A percentile compares a stretch with the other conserved stretches of the same genome.
phyloP scores from a whole-genome alignment of 2,113 vertebrate genomes.

The Atrichornis clamosus region DNA sequence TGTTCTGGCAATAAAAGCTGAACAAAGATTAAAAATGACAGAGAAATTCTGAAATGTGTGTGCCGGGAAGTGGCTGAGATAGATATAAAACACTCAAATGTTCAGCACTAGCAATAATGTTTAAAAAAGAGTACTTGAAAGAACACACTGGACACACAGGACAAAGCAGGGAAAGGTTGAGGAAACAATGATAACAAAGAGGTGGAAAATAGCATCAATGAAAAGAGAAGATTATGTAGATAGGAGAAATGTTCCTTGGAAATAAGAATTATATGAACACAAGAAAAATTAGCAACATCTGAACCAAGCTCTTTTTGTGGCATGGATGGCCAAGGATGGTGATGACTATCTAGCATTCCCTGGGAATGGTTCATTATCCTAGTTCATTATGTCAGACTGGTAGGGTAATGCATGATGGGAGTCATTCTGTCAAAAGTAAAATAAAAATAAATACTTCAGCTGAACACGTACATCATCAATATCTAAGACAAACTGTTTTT shows the following conservation, averaged over 20 bases:
- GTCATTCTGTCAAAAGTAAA: not conserved
- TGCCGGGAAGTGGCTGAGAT: not conserved
- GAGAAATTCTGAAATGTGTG: not conserved
- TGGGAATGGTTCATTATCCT: not conserved
- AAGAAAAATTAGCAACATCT: conserved; percentile 1
- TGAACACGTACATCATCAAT: fast-evolving
- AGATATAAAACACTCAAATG: not conserved
- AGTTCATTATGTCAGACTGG: not conserved
- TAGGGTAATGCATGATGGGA: not conserved
- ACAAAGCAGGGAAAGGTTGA: not conserved
- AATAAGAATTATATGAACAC: not conserved
- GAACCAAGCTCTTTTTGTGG: not conserved
- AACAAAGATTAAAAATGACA: not conserved
- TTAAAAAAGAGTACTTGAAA: not conserved
- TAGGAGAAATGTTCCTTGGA: not conserved
- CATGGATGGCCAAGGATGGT: not conserved
- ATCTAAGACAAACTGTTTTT: not conserved
- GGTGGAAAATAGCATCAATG: not conserved
- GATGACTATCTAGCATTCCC: not conserved
- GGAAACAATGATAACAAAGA: not conserved
- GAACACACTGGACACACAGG: not conserved
- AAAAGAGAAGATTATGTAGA: not conserved
- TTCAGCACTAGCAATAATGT: not conserved
- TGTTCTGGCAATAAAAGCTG: not conserved
- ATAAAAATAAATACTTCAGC: not conserved